phyloP scores from a whole-genome alignment of 2,888 invertebrate species.

The Orchesella flavescens region DNA sequence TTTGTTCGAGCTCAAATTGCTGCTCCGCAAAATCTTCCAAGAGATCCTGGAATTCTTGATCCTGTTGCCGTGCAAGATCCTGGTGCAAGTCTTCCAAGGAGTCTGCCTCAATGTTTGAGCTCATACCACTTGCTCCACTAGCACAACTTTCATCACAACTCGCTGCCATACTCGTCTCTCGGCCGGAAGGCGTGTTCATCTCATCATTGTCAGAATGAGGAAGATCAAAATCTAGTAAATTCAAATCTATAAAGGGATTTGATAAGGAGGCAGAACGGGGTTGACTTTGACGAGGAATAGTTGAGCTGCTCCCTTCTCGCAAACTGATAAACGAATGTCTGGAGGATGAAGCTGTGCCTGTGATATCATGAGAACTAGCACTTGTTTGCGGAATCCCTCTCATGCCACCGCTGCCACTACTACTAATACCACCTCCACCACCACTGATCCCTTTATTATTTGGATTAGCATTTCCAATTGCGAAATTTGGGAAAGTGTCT shows the following conservation, averaged over 20 bases:
- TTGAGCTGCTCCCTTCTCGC: constrained; percentile 31
- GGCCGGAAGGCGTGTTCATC: constrained; percentile 47
- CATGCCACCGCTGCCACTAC: not conserved
- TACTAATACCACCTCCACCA: too few species aligned
- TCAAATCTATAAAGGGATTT: constrained; percentile 56
- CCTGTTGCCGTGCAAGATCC: constrained; percentile 61
- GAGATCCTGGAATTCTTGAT: constrained; percentile 63
- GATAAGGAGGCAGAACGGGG: constrained; percentile 41
- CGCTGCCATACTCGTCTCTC: constrained; percentile 43
- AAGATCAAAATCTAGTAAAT: constrained; percentile 46
- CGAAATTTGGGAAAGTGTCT: constrained; percentile 15
- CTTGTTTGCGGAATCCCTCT: constrained; percentile 42
- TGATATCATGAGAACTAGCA: constrained; percentile 50
- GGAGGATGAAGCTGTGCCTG: constrained; percentile 17
- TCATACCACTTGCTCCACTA: constrained; percentile 50
- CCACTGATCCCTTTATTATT: too few species aligned
- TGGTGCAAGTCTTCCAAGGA: constrained; percentile 60
- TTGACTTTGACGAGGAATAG: constrained; percentile 41
- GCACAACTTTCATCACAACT: constrained; percentile 59
- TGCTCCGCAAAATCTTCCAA: constrained; percentile 65
- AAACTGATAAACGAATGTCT: constrained; percentile 27
- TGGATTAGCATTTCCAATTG: not conserved
- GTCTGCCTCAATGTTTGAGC: constrained; percentile 57
- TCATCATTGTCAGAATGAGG: constrained; percentile 45
- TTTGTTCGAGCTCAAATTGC: constrained; percentile 61